These are phyloP conservation scores for Odontesthes bonariensis DNA, from an alignment of 2,113 vertebrate species.

Conservation along the genomic window DNA sequence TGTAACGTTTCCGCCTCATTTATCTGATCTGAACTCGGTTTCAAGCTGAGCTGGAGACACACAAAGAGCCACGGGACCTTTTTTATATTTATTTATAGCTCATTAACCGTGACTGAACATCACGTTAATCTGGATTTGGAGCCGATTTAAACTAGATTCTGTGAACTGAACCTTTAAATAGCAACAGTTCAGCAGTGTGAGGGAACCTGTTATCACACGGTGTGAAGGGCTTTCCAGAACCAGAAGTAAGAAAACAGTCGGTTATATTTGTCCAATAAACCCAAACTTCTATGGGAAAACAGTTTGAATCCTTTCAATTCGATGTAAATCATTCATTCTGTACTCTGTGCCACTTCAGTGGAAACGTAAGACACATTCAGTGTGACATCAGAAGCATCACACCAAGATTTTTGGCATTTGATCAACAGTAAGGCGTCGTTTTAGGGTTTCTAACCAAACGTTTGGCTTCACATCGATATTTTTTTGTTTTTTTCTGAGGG, in stretches of 20 bases:
- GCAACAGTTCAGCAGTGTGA: no score
- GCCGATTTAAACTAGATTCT: no score
- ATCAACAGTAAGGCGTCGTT: constrained; percentile 46
- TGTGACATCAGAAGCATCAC: constrained; percentile 31
- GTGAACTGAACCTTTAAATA: no score
- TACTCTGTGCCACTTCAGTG: constrained; percentile 2
- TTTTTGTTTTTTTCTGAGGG: not conserved
- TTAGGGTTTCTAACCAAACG: constrained; percentile 10
- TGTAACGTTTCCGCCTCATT: no score
- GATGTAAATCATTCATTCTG: constrained; percentile 10
- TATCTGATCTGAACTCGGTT: no score
- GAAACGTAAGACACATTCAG: constrained; percentile 16
- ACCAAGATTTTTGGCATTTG: constrained; percentile 29
- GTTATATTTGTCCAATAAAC: constrained; percentile 9
- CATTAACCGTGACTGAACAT: no score
- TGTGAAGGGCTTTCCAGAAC: constrained; percentile 9
- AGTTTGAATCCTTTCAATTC: not conserved
- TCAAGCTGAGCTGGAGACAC: no score
- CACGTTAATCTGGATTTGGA: no score
- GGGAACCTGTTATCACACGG: constrained; percentile 2
- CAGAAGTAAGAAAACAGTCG: not conserved
- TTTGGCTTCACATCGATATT: not conserved
- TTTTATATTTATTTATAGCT: no score
- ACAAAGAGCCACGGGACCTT: no score
- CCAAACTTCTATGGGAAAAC: constrained; percentile 2